Conservation (phyloP, 2,797 vertebrate genomes). For the Myotis findleyi region DNA sequence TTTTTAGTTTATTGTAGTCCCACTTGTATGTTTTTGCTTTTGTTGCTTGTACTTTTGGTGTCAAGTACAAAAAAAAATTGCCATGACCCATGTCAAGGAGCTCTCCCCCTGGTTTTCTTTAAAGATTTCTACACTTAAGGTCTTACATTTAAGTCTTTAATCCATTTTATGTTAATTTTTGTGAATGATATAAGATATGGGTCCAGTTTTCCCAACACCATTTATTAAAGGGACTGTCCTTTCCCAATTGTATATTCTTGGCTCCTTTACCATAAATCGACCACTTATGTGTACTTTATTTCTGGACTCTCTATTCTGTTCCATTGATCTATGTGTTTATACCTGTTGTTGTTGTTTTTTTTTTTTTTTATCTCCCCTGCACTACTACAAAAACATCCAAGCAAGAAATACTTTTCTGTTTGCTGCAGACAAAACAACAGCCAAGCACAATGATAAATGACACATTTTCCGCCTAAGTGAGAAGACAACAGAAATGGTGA, state of each 20-base stretch:
- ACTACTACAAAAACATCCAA: background rate
- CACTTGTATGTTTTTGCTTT: background rate
- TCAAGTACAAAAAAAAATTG: background rate
- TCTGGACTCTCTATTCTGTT: background rate
- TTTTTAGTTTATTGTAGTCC: background rate
- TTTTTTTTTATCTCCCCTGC: background rate
- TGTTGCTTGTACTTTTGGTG: background rate
- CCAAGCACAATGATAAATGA: background rate
- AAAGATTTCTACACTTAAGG: background rate
- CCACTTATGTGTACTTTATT: background rate
- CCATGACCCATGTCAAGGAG: background rate
- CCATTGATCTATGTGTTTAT: background rate
- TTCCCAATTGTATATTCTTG: background rate
- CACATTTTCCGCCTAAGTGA: background rate
- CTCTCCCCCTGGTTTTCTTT: background rate
- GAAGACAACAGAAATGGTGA: background rate
- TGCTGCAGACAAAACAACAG: background rate
- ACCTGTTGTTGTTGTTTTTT: background rate
- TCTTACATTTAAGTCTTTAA: background rate
- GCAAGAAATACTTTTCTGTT: constrained; percentile 18
- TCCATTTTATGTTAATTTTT: background rate
- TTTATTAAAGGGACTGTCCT: background rate
- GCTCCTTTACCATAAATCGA: background rate
- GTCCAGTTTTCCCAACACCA: background rate
- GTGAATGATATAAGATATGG: background rate